phyloP scores from a whole-genome alignment of 2,113 vertebrate genomes.

The Zootoca vivipara region DNA sequence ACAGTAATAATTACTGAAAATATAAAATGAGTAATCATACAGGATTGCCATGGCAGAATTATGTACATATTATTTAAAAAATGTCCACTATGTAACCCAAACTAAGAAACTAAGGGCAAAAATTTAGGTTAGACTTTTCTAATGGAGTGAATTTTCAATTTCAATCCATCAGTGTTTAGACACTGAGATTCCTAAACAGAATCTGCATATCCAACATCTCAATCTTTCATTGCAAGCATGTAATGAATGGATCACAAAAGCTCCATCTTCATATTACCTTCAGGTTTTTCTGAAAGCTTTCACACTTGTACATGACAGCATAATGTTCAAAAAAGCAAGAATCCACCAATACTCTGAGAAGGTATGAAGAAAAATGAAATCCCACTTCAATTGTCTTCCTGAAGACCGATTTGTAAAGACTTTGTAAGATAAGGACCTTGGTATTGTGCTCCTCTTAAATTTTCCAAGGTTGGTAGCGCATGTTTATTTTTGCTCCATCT shows the following conservation, averaged over 20 bases:
- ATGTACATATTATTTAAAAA: fast-evolving
- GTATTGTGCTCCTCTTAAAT: not conserved
- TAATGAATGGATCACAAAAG: not conserved
- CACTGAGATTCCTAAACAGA: not conserved
- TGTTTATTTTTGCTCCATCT: not conserved
- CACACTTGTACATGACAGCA: not conserved
- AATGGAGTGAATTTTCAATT: not conserved
- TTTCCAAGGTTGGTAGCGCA: not conserved
- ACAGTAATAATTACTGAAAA: not conserved
- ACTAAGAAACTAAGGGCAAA: not conserved
- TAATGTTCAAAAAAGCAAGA: not conserved
- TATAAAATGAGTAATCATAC: not conserved
- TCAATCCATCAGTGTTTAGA: not conserved
- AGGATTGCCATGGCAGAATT: not conserved
- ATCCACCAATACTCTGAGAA: not conserved
- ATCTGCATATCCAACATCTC: not conserved
- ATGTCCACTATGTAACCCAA: not conserved
- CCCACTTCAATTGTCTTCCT: not conserved
- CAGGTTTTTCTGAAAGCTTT: not conserved
- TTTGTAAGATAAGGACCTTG: not conserved
- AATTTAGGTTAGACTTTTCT: not conserved
- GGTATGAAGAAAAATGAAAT: not conserved
- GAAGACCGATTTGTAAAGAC: not conserved
- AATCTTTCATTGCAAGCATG: not conserved
- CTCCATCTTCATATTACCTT: not conserved